Percentiles rank a stretch among this genome's conserved stretches.
These are phyloP conservation scores for Drosophila micromelanica DNA, from an alignment of 1,140 invertebrate genomes.

Conservation along the genomic window DNA sequence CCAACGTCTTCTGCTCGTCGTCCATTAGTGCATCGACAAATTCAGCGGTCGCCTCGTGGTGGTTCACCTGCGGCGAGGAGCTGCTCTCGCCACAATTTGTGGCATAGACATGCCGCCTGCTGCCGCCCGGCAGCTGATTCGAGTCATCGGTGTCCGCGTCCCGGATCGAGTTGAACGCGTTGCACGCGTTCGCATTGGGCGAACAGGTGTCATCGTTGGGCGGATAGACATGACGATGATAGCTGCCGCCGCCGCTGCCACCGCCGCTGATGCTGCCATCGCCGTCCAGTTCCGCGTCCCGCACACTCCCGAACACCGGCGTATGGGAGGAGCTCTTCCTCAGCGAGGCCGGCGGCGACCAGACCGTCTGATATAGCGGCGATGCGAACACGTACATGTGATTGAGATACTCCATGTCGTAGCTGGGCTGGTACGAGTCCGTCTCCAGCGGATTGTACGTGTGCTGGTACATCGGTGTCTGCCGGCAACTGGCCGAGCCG, in stretches of 20 bases:
- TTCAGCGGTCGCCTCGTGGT: conserved; percentile 64
- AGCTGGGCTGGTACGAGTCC: conserved; percentile 82
- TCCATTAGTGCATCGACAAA: conserved; percentile 70
- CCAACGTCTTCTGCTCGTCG: conserved; percentile 64
- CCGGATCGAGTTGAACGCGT: conserved; percentile 83
- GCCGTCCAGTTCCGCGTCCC: conserved; percentile 77
- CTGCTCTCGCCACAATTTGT: conserved; percentile 81
- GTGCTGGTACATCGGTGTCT: conserved; percentile 82
- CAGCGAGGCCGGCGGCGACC: conserved; percentile 81
- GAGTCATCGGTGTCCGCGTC: conserved; percentile 82
- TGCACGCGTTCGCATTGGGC: conserved; percentile 76
- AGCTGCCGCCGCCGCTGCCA: conserved; percentile 67
- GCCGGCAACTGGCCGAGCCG: conserved; percentile 78
- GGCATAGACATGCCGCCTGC: conserved; percentile 77
- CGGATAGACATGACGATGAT: conserved; percentile 80
- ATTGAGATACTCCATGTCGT: conserved; percentile 82
- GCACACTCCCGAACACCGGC: conserved; percentile 80
- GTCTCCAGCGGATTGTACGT: conserved; percentile 84
- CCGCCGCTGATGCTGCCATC: conserved; percentile 71
- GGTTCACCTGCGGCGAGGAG: conserved; percentile 80
- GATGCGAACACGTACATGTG: conserved; percentile 84
- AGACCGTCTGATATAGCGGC: conserved; percentile 82
- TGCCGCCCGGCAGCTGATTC: conserved; percentile 66
- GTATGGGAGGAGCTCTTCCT: conserved; percentile 82
- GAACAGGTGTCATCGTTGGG: conserved; percentile 81